These are phyloP conservation scores for Pavo muticus DNA, from an alignment of 2,113 vertebrate genomes.

Conservation along the genomic window DNA sequence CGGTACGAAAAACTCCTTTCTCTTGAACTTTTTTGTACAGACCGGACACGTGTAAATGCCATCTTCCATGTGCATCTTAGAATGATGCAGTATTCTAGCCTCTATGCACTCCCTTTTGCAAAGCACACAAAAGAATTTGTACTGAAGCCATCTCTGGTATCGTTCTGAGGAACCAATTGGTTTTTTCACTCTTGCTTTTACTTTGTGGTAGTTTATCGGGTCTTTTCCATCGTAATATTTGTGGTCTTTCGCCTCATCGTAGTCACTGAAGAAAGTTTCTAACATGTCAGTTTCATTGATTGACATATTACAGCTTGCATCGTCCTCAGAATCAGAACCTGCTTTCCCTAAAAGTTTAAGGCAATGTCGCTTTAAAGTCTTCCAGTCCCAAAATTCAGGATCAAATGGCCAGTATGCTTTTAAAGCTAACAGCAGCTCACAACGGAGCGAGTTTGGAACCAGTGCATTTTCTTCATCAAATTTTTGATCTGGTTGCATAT, in stretches of 20 bases:
- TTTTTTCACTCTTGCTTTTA: slow-evolving; percentile 81
- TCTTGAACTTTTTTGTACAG: slow-evolving; percentile 90
- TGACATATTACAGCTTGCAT: slow-evolving; percentile 78
- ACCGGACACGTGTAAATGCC: slow-evolving; percentile 90
- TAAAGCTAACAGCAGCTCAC: slow-evolving; percentile 92
- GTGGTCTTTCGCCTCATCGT: slow-evolving; percentile 77
- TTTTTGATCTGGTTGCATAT: slow-evolving; percentile 94
- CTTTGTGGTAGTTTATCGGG: slow-evolving; percentile 69
- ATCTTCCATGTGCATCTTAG: slow-evolving; percentile 91
- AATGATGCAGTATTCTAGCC: slow-evolving; percentile 90
- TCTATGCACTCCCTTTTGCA: slow-evolving; percentile 91
- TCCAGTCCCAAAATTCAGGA: slow-evolving; percentile 99
- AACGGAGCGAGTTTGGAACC: slow-evolving; percentile 96
- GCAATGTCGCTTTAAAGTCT: slow-evolving; percentile 93
- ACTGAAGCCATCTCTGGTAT: slow-evolving; percentile 86
- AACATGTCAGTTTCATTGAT: slow-evolving; percentile 80
- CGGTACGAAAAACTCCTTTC: slow-evolving; percentile 87
- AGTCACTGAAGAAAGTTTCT: slow-evolving; percentile 78
- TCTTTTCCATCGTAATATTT: slow-evolving; percentile 72
- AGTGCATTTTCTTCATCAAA: slow-evolving; percentile 90
- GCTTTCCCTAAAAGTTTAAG: slow-evolving; percentile 87
- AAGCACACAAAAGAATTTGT: slow-evolving; percentile 90
- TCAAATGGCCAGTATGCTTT: slow-evolving; percentile 98
- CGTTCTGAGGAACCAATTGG: slow-evolving; percentile 81
- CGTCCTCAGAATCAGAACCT: slow-evolving; percentile 87